These are phyloP conservation scores for Thymelicus lineola DNA, from an alignment of 2,888 invertebrate species.

Conservation along the genomic window DNA sequence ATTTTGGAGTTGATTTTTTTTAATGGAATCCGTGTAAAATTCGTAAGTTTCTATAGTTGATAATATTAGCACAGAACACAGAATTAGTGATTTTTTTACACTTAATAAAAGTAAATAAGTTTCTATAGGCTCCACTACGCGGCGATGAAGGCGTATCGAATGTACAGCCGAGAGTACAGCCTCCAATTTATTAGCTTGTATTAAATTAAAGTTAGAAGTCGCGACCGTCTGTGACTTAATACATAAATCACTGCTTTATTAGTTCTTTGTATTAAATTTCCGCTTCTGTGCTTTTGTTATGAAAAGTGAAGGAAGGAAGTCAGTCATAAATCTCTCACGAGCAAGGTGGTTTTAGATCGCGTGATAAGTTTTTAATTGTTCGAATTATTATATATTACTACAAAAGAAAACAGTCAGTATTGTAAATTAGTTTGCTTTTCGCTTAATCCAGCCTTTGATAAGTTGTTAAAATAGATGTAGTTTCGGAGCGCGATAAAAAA, in stretches of 20 bases:
- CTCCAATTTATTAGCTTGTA: not conserved
- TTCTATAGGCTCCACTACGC: not conserved
- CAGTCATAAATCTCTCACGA: slow-evolving; percentile 23
- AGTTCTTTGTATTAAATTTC: slow-evolving; percentile 24
- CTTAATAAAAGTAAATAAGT: not conserved
- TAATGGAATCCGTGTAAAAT: too few species aligned
- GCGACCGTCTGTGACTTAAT: slow-evolving; percentile 2
- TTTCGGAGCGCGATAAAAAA: too few species aligned
- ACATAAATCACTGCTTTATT: slow-evolving; percentile 30
- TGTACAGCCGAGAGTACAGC: too few species aligned
- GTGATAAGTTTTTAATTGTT: slow-evolving; percentile 25
- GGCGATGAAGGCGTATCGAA: not conserved
- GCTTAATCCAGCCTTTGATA: not conserved
- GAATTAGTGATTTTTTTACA: too few species aligned
- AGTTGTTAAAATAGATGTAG: too few species aligned
- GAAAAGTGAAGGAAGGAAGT: slow-evolving; percentile 31
- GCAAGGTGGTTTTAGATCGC: slow-evolving; percentile 24
- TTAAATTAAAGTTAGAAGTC: slow-evolving; percentile 14
- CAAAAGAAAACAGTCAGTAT: not conserved
- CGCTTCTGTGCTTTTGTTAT: slow-evolving; percentile 30
- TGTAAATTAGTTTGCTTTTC: not conserved
- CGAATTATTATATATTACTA: not conserved
- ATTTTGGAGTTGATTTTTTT: too few species aligned
- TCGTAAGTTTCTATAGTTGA: too few species aligned
- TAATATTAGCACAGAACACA: too few species aligned